Evolutionary conservation across 1,140 invertebrate species (phyloP), one percentile per base, ranked within the genome.

Genomic region (Triops longicaudatus): DNA sequence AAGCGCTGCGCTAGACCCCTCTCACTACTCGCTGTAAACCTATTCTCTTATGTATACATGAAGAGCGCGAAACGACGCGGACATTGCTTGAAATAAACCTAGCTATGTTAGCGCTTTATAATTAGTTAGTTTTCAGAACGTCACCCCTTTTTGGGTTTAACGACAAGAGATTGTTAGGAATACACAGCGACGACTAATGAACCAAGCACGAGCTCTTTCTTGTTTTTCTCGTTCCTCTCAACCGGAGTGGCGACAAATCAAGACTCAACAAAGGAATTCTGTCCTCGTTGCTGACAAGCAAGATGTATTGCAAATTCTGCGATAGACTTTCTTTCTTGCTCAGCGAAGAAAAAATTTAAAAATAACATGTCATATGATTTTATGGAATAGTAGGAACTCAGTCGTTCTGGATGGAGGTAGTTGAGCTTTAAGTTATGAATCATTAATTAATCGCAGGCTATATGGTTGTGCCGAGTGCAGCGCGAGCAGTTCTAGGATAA

Each of bases 61-160:
- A 17, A 63, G 17, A 63, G 22, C 50, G 50, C 50, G 50, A 63
- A 63, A 63, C 14, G 50, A 63, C 14, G 22, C 10, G 14, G 50
- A 17, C 50, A 63, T 22, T 63, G 50, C 50, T 63, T 63, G 50
- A 63, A 63, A 63, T 63, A 63, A 63, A 63, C 50, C 50, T 63
- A 63, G 50, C 50, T 63, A 63, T 14, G 50, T 63, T 63, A 63
- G 50, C 9, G 22, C 17, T 63, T 63, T 22, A 63, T 22, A 22
- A 63, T 63, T 63, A 5, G 14, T 63, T 22, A 63, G 50, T 17
- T n/a, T 22, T 63, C 50, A n/a, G 22, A 63, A 14, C 50, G 14
- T 63, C 14, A 63, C 14, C 0, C 17, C 17, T 22, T 7, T 63
- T 63, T 22, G 9, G 5, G 14, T 37, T 37, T 37, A 2, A 37